phyloP scores from a whole-genome alignment of 2,113 vertebrate genomes.

The Myiagra hebetior region DNA sequence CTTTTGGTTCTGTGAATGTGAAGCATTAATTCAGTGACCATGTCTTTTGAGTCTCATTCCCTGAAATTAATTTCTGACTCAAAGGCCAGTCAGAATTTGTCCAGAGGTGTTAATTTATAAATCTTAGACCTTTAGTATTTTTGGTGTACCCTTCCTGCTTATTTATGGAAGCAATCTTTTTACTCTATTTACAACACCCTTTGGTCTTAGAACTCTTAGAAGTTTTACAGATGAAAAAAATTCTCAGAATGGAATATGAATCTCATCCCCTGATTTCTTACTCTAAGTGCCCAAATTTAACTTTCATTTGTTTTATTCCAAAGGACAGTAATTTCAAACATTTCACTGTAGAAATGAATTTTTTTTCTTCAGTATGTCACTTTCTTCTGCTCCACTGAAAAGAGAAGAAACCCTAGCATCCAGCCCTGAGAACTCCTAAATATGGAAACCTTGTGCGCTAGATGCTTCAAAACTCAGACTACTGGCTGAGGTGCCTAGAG shows the following conservation, averaged over 20 bases:
- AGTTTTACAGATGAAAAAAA: not conserved
- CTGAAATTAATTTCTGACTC: not conserved
- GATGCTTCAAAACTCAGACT: not conserved
- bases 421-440: not conserved
- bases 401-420: not conserved
- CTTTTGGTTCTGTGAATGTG: not conserved
- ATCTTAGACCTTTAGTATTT: not conserved
- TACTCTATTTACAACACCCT: not conserved
- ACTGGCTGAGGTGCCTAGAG: not conserved
- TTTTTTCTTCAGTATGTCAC: not conserved
- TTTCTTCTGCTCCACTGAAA: not conserved
- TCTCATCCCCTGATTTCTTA: not conserved
- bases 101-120: not conserved
- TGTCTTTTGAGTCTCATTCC: not conserved
- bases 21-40: not conserved
- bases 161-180: not conserved
- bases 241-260: not conserved
- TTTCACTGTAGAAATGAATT: not conserved
- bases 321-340: not conserved
- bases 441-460: not conserved
- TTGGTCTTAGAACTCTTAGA: not conserved
- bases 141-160: not conserved
- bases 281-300: not conserved
- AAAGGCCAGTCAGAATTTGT: not conserved
- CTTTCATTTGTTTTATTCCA: not conserved